Percentiles rank a stretch among this genome's conserved stretches.
phyloP scores from a whole-genome alignment of 2,888 invertebrate genomes.

The Tethea ocularis region DNA sequence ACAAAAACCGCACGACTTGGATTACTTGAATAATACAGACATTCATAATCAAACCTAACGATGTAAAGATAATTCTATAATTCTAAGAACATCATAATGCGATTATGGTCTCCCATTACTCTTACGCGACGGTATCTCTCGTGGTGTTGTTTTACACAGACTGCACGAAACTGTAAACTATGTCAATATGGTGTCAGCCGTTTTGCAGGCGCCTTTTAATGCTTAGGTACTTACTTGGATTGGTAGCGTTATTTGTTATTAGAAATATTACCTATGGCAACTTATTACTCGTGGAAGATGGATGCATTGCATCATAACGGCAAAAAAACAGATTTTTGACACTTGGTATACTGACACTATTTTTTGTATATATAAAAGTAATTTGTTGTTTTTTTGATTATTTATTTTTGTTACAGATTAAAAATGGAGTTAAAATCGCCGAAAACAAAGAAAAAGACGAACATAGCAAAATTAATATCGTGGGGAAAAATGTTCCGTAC shows the following conservation, averaged over 20 bases:
- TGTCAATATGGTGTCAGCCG: conserved; percentile 3
- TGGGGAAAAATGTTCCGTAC: conserved; percentile 70
- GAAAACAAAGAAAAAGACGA: conserved; percentile 74
- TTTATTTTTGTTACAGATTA: conserved; percentile 52
- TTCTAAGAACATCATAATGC: background rate
- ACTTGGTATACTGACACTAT: no score
- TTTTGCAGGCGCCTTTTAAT: background rate
- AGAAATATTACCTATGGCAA: no score
- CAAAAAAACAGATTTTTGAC: no score
- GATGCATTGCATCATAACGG: no score
- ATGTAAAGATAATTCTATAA: background rate
- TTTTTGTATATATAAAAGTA: no score
- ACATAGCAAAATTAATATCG: conserved; percentile 53
- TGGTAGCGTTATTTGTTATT: background rate
- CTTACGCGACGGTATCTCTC: background rate
- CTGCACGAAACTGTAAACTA: background rate
- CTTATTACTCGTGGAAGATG: no score
- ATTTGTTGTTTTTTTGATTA: no score
- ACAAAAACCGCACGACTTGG: no score
- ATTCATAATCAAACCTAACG: no score
- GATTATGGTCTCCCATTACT: conserved; percentile 2
- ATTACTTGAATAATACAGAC: no score
- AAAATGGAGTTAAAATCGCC: conserved; percentile 75
- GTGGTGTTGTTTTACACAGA: background rate
- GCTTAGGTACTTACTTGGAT: no score